Conservation (phyloP, 2,113 vertebrate genomes). For the Bufo bufo region DNA sequence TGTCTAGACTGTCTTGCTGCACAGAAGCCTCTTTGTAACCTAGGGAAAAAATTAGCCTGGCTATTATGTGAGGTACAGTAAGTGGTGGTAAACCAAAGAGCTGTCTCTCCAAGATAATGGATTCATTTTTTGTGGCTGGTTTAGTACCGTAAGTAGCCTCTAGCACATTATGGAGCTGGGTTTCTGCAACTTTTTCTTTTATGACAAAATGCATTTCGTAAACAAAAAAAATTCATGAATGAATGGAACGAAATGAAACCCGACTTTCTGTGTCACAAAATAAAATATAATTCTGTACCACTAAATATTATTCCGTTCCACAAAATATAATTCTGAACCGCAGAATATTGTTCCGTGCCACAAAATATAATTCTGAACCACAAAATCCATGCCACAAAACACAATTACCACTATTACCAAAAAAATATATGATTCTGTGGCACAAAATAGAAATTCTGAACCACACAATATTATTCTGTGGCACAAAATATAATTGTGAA, state of each 20-base stretch:
- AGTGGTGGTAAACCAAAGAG: background rate
- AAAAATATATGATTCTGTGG: too few species aligned
- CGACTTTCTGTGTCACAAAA: background rate
- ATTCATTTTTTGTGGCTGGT: background rate
- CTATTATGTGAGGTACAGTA: constrained; percentile 21
- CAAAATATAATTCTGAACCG: too few species aligned
- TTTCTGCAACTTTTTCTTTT: background rate
- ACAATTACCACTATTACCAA: too few species aligned
- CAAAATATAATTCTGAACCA: too few species aligned
- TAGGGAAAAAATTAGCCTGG: constrained; percentile 18
- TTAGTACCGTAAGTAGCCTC: background rate
- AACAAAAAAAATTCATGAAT: background rate
- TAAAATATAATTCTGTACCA: too few species aligned
- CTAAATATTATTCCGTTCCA: too few species aligned
- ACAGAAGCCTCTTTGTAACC: constrained; percentile 41
- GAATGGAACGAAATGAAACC: background rate
- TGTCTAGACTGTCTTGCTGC: constrained; percentile 43
- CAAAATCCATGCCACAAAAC: too few species aligned
- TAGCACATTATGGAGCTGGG: background rate
- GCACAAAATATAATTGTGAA: too few species aligned
- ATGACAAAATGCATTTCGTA: background rate
- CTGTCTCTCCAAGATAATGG: constrained; percentile 14
- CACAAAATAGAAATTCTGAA: too few species aligned
- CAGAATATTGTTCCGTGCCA: background rate
- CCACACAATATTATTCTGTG: too few species aligned